Evolutionary conservation across 2,113 vertebrate species (phyloP).

Genomic region (Arizona elegans): DNA sequence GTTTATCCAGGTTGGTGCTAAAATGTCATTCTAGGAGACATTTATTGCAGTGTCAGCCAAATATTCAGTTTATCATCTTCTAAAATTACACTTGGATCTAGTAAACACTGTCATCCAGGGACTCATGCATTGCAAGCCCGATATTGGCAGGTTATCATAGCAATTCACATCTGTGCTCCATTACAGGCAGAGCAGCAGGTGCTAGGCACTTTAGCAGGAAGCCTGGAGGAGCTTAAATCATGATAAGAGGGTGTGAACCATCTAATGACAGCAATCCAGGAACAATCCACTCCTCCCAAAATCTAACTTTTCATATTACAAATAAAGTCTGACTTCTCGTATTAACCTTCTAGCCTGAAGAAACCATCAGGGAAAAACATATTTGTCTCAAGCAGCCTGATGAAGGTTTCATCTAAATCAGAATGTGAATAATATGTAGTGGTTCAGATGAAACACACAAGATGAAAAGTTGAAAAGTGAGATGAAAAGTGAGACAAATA

Average conservation of each 20-base stretch:
- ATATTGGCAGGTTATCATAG: not conserved
- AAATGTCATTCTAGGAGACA: conserved; percentile 1
- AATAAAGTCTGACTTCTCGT: not conserved
- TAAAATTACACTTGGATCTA: conserved; percentile 12
- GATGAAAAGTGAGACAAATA: not conserved
- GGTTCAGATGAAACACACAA: not conserved
- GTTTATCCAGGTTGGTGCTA: not conserved
- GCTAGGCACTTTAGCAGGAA: conserved; percentile 15
- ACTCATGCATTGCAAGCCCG: not conserved
- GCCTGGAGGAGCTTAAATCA: not conserved
- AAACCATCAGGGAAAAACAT: conserved; percentile 5
- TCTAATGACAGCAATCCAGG: not conserved
- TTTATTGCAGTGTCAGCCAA: not conserved
- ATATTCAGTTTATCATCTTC: not conserved
- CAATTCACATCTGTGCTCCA: conserved; percentile 22
- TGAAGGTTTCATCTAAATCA: not conserved
- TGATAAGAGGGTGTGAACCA: not conserved
- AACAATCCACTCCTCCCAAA: not conserved
- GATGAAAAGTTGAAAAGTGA: not conserved
- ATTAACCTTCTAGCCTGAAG: not conserved
- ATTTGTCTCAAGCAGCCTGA: conserved; percentile 13
- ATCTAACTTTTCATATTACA: not conserved
- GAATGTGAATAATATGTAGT: not conserved
- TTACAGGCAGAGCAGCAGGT: conserved; percentile 27
- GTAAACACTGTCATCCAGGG: not conserved